Evolutionary conservation across 2,113 vertebrate species (phyloP).

Genomic region (Neogale vison): DNA sequence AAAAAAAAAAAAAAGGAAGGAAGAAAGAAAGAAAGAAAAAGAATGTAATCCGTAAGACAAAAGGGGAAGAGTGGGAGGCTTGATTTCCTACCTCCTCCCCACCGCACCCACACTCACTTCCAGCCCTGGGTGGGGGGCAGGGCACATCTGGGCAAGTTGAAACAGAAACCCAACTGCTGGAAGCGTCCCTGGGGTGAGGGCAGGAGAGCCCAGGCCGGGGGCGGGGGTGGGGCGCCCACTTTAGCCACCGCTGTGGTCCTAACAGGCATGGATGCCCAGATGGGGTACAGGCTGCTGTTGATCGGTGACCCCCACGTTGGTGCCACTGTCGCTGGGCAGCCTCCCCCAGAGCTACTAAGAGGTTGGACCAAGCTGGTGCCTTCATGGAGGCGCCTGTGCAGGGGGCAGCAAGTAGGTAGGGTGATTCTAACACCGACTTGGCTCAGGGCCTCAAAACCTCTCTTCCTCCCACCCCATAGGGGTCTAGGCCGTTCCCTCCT

Average conservation of each 20-base stretch:
- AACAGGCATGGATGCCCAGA: not conserved
- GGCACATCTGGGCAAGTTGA: not conserved
- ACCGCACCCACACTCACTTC: not conserved
- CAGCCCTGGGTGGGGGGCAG: too few relatives aligned
- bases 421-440: not conserved
- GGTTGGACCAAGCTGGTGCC: not conserved
- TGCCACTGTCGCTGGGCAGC: not conserved
- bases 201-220: too few relatives aligned
- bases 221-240: too few relatives aligned
- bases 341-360: not conserved
- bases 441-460: not conserved
- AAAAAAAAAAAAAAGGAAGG: too few relatives aligned
- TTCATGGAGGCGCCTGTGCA: not conserved
- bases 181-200: not conserved
- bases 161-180: not conserved
- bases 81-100: not conserved
- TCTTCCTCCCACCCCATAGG: not conserved
- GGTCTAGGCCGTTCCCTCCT: not conserved
- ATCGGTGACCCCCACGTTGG: not conserved
- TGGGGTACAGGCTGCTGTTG: not conserved
- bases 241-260: not conserved
- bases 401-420: not conserved
- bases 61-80: too few relatives aligned
- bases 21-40: not conserved
- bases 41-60: too few relatives aligned